Base-by-base conservation (phyloP, 2,888 invertebrate genomes). In the Amphipyra tragopoginis region DNA sequence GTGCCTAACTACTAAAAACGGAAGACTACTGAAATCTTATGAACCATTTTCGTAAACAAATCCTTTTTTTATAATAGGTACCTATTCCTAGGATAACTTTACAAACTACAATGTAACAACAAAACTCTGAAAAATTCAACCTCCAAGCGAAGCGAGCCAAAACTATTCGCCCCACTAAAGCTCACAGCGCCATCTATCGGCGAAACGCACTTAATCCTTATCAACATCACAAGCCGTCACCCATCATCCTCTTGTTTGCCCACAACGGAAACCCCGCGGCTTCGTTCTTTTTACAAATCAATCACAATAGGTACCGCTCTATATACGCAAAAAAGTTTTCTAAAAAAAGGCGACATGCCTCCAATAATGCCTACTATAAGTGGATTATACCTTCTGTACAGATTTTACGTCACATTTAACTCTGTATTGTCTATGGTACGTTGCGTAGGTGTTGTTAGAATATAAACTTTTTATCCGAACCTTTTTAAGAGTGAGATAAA, bases 321-420 rank as follows among this genome's bases (percentile, higher is more conserved):
- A 89, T 15, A 45, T 50, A 36, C 44, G 50, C 69, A 74, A 69
- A 58, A 73, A 69, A 29, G 90, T 90, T 88, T 89, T 88, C 90
- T 90, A 88, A 85, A 21, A 21, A 21, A 21, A 88, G 77, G 81
- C 88, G 88, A 92, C 93, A 93, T 91, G 88, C 93, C 91, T 86
- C 2, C 42, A n/a, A 33, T 73, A 68, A 73, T 73, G 33, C 51
- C 53, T 53, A 86, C 90, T 81, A 86, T 94, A 94, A 94, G 94
- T 94, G 93, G 94, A 94, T 94, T 94, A 94, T 85, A 77, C 84
- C 86, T 88, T 88, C 80, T 75, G 79, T 84, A 86, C 83, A 91
- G 90, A 93, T 94, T 94, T 93, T 89, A 94, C 93, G 91, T 90
- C 91, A 86, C 91, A 94, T 94, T 94, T 88, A 91, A 88, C 87